Evolutionary conservation across 1,140 invertebrate species (phyloP).

Genomic region (Ostrea denselamellosa): DNA sequence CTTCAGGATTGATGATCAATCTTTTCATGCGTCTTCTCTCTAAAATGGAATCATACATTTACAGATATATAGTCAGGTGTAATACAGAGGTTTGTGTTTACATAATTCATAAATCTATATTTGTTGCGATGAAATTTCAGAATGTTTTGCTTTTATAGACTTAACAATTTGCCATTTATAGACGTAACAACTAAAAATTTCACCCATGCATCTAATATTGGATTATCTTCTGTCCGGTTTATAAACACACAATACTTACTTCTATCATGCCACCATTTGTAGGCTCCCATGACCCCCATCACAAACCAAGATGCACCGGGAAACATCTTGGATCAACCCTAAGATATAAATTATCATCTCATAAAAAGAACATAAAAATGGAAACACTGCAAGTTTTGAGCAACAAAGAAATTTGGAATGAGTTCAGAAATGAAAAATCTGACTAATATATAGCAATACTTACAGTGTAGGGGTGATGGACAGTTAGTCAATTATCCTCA

Average conservation of each 20-base stretch:
- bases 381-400: no score
- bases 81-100: neutral
- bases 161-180: no score
- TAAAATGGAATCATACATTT: neutral
- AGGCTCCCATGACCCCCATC: neutral
- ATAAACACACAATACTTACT: neutral
- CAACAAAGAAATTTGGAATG: no score
- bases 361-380: no score
- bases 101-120: neutral
- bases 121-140: neutral
- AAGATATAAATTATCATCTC: no score
- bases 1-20: neutral
- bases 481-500: no score
- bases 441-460: no score
- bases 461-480: no score
- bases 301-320: neutral
- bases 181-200: no score
- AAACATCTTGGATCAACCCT: neutral
- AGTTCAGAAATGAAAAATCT: no score
- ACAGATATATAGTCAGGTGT: neutral
- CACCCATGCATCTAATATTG: no score
- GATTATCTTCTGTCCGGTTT: no score
- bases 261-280: neutral
- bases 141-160: neutral
- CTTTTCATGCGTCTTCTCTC: neutral